phyloP scores from a whole-genome alignment of 2,888 invertebrate genomes.

The Heliconius ismenius region DNA sequence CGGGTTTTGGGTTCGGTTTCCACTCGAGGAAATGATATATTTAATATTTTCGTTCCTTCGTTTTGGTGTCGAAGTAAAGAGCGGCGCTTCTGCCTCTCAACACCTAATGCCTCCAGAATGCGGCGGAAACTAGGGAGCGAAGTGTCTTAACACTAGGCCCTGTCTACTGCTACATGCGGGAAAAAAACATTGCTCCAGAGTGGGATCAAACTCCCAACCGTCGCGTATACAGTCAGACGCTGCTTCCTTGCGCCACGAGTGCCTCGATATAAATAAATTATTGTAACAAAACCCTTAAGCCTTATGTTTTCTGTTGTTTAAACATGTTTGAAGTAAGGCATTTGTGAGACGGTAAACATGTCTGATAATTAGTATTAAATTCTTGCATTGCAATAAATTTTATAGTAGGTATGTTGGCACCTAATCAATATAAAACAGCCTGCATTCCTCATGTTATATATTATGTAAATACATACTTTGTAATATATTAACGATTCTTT shows the following conservation, averaged over 20 bases:
- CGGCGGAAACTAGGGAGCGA: too few relatives aligned
- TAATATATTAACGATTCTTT: neutral
- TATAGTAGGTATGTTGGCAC: neutral
- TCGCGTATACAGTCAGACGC: neutral
- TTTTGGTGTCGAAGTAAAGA: too few relatives aligned
- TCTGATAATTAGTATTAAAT: neutral
- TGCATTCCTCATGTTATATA: neutral
- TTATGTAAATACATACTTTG: neutral
- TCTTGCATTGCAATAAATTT: neutral
- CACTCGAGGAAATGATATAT: too few relatives aligned
- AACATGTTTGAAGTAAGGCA: neutral
- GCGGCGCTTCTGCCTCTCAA: too few relatives aligned
- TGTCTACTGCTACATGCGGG: too few relatives aligned
- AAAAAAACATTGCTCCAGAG: neutral
- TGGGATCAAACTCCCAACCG: neutral
- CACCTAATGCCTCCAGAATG: too few relatives aligned
- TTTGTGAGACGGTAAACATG: neutral
- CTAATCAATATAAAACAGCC: neutral
- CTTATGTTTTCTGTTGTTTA: neutral
- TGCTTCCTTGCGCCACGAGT: neutral
- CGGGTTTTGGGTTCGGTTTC: too few relatives aligned
- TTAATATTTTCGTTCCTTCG: too few relatives aligned
- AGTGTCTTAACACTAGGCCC: too few relatives aligned
- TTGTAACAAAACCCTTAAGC: neutral
- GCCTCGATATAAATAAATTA: neutral